phyloP scores from a whole-genome alignment of 2,797 vertebrate species.

The Sebastes iracundus region DNA sequence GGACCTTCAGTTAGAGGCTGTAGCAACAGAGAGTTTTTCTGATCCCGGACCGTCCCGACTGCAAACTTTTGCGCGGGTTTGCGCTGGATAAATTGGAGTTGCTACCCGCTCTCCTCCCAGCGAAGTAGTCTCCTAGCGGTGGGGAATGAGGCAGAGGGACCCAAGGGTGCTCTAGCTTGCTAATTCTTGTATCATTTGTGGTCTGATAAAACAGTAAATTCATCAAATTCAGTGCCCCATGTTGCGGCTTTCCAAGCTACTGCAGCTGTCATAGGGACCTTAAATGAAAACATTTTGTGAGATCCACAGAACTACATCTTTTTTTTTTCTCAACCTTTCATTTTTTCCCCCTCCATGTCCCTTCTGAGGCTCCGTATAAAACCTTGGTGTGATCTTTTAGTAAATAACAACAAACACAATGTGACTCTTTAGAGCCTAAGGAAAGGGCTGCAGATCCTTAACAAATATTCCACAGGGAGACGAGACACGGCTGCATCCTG shows the following conservation, averaged over 20 bases:
- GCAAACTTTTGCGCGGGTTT: no score
- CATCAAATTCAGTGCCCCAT: background rate
- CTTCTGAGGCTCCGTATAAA: background rate
- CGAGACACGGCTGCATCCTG: background rate
- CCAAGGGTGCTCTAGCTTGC: background rate
- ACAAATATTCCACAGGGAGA: background rate
- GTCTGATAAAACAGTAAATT: background rate
- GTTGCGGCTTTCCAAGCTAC: rapidly evolving
- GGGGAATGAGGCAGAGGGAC: no score
- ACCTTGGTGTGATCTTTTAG: background rate
- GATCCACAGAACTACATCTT: no score
- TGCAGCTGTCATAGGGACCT: background rate
- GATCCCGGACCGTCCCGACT: rapidly evolving
- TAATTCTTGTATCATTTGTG: rapidly evolving
- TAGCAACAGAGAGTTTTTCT: no score
- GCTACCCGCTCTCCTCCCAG: background rate
- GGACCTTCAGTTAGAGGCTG: no score
- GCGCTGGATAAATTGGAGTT: no score
- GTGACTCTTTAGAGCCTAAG: background rate
- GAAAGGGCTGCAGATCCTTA: background rate
- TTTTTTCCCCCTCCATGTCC: no score
- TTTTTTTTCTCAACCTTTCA: no score
- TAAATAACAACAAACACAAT: background rate
- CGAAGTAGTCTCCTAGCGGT: background rate
- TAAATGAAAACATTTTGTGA: rapidly evolving